Base-by-base conservation (phyloP, 2,888 invertebrate genomes). In the Schizaphis graminum region DNA sequence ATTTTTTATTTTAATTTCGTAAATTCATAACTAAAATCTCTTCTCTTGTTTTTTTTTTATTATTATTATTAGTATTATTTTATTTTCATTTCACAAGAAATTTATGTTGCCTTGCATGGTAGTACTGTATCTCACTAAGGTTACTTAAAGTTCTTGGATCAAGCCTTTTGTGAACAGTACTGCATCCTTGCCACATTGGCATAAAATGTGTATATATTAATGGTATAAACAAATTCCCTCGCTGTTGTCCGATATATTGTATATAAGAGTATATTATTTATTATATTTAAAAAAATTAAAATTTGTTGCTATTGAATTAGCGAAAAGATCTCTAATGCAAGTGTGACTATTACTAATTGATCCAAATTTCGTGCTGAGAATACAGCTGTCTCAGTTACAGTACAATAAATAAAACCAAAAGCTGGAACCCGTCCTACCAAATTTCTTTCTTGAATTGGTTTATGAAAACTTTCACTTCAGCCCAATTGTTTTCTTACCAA, bases 261-360 rank as follows among this genome's bases (percentile, higher is more conserved):
- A 94, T 21, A 94, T 94, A 94, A 94, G 90, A 94, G 84, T 91
- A 91, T 91, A 94, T 94, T 94, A 91, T 91, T 94, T 91, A 91
- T 94, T 94, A 89, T 49, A 94, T 53, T 35, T 67, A 44, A 89
- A 77, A 85, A 84, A 57, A 93, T n/a, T 77, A 35, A 41, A 88
- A 49, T 93, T 47, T 90, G n/a, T 86, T 85, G 90, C 94, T 94
- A 85, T 94, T 89, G 41, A 86, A n/a, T 90, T 53, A 61, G 90
- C 67, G 41, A 85, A 94, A 91, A 91, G 91, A 91, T 91, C 91
- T 91, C 86, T 91, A 67, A 61, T 94, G 90, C 85, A 91, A 91
- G 94, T 91, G 61, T 44, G 41, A 86, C 94, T 87, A 49, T 61
- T 21, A 57, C 26, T 7, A 91, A 87, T 91, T 94, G 94, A 94